phyloP scores from a whole-genome alignment of 1,140 invertebrate species.

The Sycophaga agraensis region DNA sequence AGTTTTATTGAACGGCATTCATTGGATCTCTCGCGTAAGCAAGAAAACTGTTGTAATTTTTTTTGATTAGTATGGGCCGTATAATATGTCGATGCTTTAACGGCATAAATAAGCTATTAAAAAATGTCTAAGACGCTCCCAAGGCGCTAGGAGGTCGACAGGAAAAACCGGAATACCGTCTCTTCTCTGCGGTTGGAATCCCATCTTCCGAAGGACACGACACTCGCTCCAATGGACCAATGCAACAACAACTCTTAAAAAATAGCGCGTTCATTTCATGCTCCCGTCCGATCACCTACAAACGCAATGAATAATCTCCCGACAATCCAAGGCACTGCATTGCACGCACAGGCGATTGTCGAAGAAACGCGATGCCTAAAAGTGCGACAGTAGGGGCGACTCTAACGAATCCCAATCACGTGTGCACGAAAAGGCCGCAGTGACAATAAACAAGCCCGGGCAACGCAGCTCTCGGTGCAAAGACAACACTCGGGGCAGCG shows the following conservation, averaged over 20 bases:
- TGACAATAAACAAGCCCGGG: no score
- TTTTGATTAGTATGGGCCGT: neutral
- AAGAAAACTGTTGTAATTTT: neutral
- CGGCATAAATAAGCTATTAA: neutral
- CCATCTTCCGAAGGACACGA: neutral
- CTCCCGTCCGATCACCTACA: no score
- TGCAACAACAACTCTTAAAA: neutral
- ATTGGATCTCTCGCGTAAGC: neutral
- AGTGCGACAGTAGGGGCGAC: no score
- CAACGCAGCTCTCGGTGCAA: no score
- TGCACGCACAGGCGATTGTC: neutral
- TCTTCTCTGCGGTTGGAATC: no score
- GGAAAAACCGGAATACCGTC: conserved; percentile 10
- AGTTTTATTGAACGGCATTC: neutral
- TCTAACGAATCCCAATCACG: no score
- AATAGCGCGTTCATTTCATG: neutral
- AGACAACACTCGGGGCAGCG: no score
- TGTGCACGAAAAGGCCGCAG: no score
- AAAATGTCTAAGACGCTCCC: neutral
- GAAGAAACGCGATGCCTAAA: neutral
- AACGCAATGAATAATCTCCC: neutral
- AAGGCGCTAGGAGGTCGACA: neutral
- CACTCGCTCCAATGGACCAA: no score
- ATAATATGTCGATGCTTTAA: neutral
- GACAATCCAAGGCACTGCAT: neutral